A percentile compares a stretch with the other conserved stretches of the same genome.
Conservation (phyloP, 2,113 vertebrate species). For the Chascanopsetta lugubris region DNA sequence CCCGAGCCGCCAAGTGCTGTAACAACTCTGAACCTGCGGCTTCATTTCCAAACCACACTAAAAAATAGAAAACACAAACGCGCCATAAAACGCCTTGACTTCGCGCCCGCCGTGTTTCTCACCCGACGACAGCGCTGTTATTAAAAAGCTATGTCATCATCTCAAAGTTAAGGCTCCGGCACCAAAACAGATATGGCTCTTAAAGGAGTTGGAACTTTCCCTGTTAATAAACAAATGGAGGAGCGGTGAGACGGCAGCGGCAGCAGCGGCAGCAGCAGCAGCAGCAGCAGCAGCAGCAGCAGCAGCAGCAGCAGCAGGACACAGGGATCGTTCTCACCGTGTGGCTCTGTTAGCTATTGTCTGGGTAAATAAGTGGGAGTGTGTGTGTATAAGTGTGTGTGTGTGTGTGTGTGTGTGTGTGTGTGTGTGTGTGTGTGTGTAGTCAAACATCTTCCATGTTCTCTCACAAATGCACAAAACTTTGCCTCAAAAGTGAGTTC, state of each 20-base stretch:
- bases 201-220: conserved; percentile 64
- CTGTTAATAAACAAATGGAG: conserved; percentile 59
- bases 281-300: no score
- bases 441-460: no score
- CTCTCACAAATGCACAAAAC: neutral
- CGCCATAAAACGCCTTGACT: conserved; percentile 48
- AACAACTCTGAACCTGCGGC: conserved; percentile 55
- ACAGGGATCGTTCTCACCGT: conserved; percentile 53
- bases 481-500: neutral
- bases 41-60: conserved; percentile 51
- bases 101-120: conserved; percentile 34
- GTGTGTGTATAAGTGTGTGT: conserved; percentile 43
- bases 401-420: conserved; percentile 20
- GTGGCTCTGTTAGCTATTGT: conserved; percentile 63
- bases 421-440: conserved; percentile 29
- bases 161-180: conserved; percentile 39
- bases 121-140: conserved; percentile 38
- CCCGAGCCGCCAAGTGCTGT: conserved; percentile 55
- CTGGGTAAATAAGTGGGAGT: conserved; percentile 60
- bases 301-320: conserved; percentile 60
- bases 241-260: conserved; percentile 58
- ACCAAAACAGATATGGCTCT: conserved; percentile 58
- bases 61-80: conserved; percentile 23
- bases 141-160: conserved; percentile 76
- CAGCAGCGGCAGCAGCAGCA: no score